phyloP scores from a whole-genome alignment of 2,888 invertebrate genomes.

The Perizoma affinitatum region DNA sequence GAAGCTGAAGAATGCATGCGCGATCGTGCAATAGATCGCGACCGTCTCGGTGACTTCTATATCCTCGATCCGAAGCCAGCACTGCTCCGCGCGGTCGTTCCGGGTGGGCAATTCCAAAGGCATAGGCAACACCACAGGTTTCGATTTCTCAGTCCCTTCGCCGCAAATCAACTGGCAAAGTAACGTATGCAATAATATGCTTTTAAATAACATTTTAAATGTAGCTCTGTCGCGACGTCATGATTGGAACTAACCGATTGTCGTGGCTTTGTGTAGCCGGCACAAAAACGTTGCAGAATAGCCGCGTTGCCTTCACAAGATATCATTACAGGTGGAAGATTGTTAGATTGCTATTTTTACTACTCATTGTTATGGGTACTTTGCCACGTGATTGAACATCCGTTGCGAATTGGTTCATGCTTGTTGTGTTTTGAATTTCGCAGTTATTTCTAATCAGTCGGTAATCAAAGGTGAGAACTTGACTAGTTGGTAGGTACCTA shows the following conservation, averaged over 20 bases:
- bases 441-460: constrained; percentile 2
- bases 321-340: constrained; percentile 68
- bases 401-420: constrained; percentile 16
- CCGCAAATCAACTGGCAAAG: constrained; percentile 32
- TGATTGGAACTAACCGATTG: constrained; percentile 71
- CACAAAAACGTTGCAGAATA: constrained; percentile 65
- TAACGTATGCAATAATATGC: constrained; percentile 45
- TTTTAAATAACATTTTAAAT: constrained; percentile 75
- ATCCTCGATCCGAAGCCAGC: constrained; percentile 75
- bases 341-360: constrained; percentile 71
- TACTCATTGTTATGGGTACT: constrained; percentile 57
- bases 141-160: constrained; percentile 45
- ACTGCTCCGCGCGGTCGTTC: constrained; percentile 73
- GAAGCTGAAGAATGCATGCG: constrained; percentile 61
- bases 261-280: constrained; percentile 57
- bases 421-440: constrained; percentile 5
- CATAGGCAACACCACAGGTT: constrained; percentile 62
- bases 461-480: constrained; percentile 10
- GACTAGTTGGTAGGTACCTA: neutral
- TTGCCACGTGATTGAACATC: constrained; percentile 45
- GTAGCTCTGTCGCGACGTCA: constrained; percentile 67
- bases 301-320: constrained; percentile 61
- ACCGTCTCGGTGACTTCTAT: constrained; percentile 68
- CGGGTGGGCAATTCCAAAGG: constrained; percentile 71
- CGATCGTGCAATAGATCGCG: constrained; percentile 62